Evolutionary conservation across 1,140 invertebrate species (phyloP).

Genomic region (Phymastichus coffea): DNA sequence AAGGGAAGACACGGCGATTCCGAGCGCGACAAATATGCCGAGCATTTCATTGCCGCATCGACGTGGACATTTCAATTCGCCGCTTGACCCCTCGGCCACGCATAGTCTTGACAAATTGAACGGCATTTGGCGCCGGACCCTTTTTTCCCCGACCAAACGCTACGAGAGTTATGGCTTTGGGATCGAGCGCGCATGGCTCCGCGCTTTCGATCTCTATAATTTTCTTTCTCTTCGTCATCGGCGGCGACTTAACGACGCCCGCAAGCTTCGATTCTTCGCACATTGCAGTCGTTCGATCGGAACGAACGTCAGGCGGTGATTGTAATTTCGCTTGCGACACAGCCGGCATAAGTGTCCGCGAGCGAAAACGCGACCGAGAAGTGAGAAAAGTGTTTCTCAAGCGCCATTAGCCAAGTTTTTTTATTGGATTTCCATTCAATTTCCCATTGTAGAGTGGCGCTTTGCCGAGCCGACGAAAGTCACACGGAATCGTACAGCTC

Average conservation of each 20-base stretch:
- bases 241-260: no score
- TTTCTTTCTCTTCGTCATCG: no score
- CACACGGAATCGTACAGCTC: slow-evolving; percentile 30
- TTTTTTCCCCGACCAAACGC: no score
- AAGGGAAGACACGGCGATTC: slow-evolving; percentile 24
- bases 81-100: slow-evolving; percentile 11
- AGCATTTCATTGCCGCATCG: slow-evolving; percentile 41
- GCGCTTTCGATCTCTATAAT: slow-evolving; percentile 7
- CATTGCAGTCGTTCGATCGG: no score
- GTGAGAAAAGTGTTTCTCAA: slow-evolving; percentile 1
- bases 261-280: no score
- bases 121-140: slow-evolving; percentile 29
- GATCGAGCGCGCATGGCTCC: slow-evolving; percentile 1
- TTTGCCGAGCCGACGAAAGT: slow-evolving; percentile 24
- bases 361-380: not conserved
- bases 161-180: slow-evolving; percentile 1
- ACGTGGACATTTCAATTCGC: not conserved
- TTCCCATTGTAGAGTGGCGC: slow-evolving; percentile 35
- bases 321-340: no score
- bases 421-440: slow-evolving; percentile 56
- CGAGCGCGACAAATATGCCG: slow-evolving; percentile 42
- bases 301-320: no score
- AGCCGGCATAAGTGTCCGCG: no score
- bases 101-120: slow-evolving; percentile 42
- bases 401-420: slow-evolving; percentile 42